Evolutionary conservation across 1,140 invertebrate species (phyloP).

Genomic region (Drosophila pachea): DNA sequence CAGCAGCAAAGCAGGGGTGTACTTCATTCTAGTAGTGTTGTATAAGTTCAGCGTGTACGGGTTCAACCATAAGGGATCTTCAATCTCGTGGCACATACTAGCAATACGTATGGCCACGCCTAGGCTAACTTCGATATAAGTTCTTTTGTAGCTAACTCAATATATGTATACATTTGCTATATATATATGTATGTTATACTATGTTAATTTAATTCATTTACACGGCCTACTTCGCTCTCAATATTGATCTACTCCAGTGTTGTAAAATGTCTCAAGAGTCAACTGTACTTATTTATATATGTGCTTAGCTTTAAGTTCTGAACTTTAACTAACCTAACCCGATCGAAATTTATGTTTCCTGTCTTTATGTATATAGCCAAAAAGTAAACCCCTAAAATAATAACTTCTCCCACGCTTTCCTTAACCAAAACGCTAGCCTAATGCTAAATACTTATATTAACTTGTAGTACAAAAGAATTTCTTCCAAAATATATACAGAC

Average conservation of each 20-base stretch:
- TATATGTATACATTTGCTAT: conserved; percentile 15
- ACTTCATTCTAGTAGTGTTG: conserved; percentile 24
- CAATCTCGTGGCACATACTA: conserved; percentile 25
- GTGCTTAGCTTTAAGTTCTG: conserved; percentile 42
- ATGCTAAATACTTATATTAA: conserved; percentile 58
- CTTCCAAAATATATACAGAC: conserved; percentile 30
- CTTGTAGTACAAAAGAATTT: conserved; percentile 68
- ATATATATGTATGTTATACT: conserved; percentile 5
- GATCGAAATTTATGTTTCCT: conserved; percentile 6
- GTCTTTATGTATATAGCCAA: conserved; percentile 46
- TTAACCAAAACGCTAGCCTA: conserved; percentile 69
- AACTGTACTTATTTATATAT: conserved; percentile 49
- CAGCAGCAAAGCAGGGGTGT: conserved; percentile 31
- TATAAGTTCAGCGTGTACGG: conserved; percentile 35
- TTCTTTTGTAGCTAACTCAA: conserved; percentile 38
- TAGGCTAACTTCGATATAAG: conserved; percentile 39
- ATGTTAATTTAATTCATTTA: conserved; percentile 34
- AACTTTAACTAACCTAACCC: conserved; percentile 33
- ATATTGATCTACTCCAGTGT: conserved; percentile 32
- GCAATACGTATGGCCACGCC: conserved; percentile 8
- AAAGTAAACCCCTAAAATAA: conserved; percentile 9
- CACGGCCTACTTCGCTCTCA: conserved; percentile 5
- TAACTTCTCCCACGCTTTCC: conserved; percentile 51
- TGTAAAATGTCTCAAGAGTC: conserved; percentile 44
- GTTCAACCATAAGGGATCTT: conserved; percentile 40